Base-by-base conservation (phyloP, 2,113 vertebrate genomes). In the Varanus komodoensis region DNA sequence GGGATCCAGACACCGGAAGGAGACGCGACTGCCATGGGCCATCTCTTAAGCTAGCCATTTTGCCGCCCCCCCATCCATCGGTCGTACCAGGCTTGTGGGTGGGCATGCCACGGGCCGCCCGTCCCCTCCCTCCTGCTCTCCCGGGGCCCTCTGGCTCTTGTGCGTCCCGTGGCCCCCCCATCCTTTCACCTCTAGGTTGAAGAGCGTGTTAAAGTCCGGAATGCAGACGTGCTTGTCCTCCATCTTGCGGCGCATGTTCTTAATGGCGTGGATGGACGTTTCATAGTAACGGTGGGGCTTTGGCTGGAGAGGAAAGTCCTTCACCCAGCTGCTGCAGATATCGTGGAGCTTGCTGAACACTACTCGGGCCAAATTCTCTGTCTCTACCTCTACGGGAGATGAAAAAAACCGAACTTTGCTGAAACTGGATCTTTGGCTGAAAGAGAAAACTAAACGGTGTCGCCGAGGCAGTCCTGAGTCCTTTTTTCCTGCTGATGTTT, bases 181-280 rank as follows among this genome's bases (percentile, higher is more conserved):
- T 86, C 69, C 1, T 0, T 73, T 97, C 97, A 99, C 98, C 98
- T 99, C 98, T 0, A 99, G 94, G 94, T 99, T 99, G 97, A 99
- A 99, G 96, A 99, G 99, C 17, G 98, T 96, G 95, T 99, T 99
- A 96, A 99, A 99, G 96, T 99, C 99, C 0, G 99, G 99, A 94
- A 99, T 99, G 97, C 99, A 99, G 94, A 99, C 97, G 7, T 99
- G 99, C 87, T 99, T 98, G 98, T 99, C 99, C 94, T 99, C 99
- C 99, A 99, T 99, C 96, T 99, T 99, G 94, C 99, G 98, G 81
- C 99, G 97, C 99, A 99, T 99, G 95, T 99, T 99, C 97, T 99
- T 99, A 97, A 99, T 99, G 96, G 99, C 99, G 3, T 99, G 99
- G 95, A 99, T 99, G 92, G 99, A 99, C 0, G 99, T 99, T 93